These are phyloP conservation scores for Spea multiplicata DNA, from an alignment of 2,113 vertebrate species.

Conservation along the genomic window DNA sequence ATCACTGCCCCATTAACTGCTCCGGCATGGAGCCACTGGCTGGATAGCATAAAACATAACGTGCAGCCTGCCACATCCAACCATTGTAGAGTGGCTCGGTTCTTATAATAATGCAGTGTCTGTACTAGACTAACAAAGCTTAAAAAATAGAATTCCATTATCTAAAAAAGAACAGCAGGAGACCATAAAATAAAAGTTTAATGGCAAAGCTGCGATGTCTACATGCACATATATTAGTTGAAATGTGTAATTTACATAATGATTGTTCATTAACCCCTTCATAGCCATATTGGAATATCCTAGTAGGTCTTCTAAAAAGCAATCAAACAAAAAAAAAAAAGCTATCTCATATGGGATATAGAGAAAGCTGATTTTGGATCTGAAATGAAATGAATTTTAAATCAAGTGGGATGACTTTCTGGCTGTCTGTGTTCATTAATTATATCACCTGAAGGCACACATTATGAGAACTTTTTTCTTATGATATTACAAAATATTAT, in stretches of 20 bases:
- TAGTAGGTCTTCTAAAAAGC: neutral
- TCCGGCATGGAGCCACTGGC: too few species aligned
- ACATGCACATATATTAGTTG: constrained; percentile 37
- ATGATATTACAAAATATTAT: constrained; percentile 46
- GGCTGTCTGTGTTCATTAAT: constrained; percentile 42
- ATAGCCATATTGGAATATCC: neutral
- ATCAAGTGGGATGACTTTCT: constrained; percentile 36
- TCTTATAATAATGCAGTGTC: constrained; percentile 28
- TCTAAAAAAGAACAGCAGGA: constrained; percentile 33
- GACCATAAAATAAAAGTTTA: constrained; percentile 46
- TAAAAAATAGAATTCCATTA: constrained; percentile 38
- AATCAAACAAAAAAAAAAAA: constrained; percentile 9
- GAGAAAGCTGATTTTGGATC: constrained; percentile 32
- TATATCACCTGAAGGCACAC: constrained; percentile 40
- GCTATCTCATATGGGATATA: constrained; percentile 20
- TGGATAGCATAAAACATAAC: too few species aligned
- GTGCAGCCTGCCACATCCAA: too few species aligned
- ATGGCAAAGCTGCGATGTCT: constrained; percentile 35
- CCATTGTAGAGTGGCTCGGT: neutral
- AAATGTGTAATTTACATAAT: constrained; percentile 22
- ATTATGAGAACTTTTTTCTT: constrained; percentile 41
- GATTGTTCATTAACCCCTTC: constrained; percentile 25
- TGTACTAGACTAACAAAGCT: constrained; percentile 30
- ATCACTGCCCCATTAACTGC: too few species aligned
- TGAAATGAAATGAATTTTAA: constrained; percentile 44